Evolutionary conservation across 2,113 vertebrate genomes (phyloP).

Genomic region (Xiphorhynchus elegans): DNA sequence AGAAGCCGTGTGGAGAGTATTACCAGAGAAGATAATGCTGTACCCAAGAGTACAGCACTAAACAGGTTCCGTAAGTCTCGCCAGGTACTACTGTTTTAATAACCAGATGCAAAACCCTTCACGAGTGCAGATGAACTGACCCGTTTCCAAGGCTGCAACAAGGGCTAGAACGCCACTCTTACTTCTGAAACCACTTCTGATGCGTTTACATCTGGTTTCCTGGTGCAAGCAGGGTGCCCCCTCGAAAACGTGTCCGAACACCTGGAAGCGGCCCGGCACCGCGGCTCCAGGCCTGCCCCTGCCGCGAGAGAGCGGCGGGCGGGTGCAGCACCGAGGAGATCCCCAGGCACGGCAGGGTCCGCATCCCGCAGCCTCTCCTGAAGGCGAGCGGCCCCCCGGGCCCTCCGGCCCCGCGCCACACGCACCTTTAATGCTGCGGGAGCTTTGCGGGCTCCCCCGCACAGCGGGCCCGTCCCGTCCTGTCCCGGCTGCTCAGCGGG

Average conservation of each 20-base stretch:
- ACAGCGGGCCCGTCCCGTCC: too few species aligned
- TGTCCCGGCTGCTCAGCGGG: too few species aligned
- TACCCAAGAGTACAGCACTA: neutral
- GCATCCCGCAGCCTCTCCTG: neutral
- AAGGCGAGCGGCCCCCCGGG: neutral
- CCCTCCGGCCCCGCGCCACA: neutral
- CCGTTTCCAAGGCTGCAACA: neutral
- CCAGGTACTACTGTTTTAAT: neutral
- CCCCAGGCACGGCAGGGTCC: accelerated
- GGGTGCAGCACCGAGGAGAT: accelerated
- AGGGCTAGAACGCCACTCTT: neutral
- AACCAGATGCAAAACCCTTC: neutral
- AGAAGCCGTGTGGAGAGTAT: neutral
- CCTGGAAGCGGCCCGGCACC: neutral
- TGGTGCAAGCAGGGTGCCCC: neutral
- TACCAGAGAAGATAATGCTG: neutral
- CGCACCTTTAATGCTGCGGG: neutral
- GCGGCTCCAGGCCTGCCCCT: neutral
- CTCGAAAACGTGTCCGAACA: neutral
- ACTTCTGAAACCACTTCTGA: neutral
- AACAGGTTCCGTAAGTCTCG: neutral
- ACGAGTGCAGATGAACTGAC: neutral
- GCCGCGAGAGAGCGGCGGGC: too few species aligned
- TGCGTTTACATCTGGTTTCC: accelerated
- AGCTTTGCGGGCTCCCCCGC: too few species aligned